Evolutionary conservation across 2,797 vertebrate genomes (phyloP).

Genomic region (Cryptoblepharus egeriae): DNA sequence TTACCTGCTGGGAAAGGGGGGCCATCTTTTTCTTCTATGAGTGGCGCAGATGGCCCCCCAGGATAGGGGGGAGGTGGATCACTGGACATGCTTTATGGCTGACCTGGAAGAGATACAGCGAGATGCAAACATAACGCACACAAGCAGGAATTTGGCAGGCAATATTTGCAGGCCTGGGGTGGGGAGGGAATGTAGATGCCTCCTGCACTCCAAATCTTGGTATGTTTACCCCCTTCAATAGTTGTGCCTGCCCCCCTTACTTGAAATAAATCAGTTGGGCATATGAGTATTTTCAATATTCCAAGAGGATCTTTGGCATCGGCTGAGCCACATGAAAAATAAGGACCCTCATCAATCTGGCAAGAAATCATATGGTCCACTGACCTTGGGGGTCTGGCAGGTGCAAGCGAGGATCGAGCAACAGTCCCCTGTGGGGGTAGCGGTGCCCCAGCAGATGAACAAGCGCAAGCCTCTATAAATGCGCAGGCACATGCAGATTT

Average conservation of each 20-base stretch:
- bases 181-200: background rate
- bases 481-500: background rate
- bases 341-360: too few relatives aligned
- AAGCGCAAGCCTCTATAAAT: too few relatives aligned
- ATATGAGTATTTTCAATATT: too few relatives aligned
- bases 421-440: too few relatives aligned
- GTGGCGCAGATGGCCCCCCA: constrained; percentile 90
- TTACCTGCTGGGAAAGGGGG: constrained; percentile 83
- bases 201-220: too few relatives aligned
- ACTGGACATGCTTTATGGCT: constrained; percentile 83
- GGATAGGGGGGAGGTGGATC: constrained; percentile 97
- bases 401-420: background rate
- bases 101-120: constrained; percentile 61
- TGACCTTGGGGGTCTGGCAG: too few relatives aligned
- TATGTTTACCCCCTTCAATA: too few relatives aligned
- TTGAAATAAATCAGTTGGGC: too few relatives aligned
- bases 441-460: background rate
- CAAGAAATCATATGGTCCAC: background rate
- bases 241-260: too few relatives aligned
- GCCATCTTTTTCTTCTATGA: constrained; percentile 92
- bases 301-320: background rate
- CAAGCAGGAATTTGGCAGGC: background rate
- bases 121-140: background rate
- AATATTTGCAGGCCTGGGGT: background rate
- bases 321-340: too few relatives aligned